Evolutionary conservation across 1,140 invertebrate genomes (phyloP), one percentile per base, ranked within the genome.

Genomic region (Aphidius gifuensis): DNA sequence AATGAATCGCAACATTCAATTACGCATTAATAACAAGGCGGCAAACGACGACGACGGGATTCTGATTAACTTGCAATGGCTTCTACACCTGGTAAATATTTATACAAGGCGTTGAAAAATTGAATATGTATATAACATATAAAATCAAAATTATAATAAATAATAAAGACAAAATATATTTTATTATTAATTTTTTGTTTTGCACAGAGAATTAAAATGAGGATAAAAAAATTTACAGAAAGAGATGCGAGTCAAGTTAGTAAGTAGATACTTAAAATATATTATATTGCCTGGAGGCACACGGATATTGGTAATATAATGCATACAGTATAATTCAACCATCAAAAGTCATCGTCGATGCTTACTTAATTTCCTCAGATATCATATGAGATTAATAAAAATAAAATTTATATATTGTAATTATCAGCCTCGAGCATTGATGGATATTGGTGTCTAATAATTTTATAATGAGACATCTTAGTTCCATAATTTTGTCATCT

Each of bases 11-110:
- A 66, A 60, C 65, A 64, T 73, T 73, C 64, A 68, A 74, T 74
- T 70, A 74, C 64, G 71, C 65, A 72, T 75, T 72, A 75, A 74
- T 74, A 69, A 75, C 66, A 71, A 66, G 69, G 61, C 66, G 70
- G 63, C 58, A 62, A 43, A 59, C 63, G 48, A 61, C 16, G 16
- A 16, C 16, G 50, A 65, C 59, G 61, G 54, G 66, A n/a, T 48
- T 55, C 61, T 64, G 69, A 72, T 74, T 73, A 73, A 69, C 59
- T 50, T 49, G 44, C 54, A 46, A 58, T 47, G 16, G 9, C 3
- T 9, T 47, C 46, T 47, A 47, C 5, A 58, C 9, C 23, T n/a
- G 40, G 9, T 45, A 21, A 45, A 47, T 45, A 48, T 38, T 47
- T 58, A 42, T 46, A 43, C 6, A 8, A 57, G 48, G 38, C 51